Percentiles rank a stretch among this genome's conserved stretches.
phyloP scores from a whole-genome alignment of 2,113 vertebrate genomes.

The Varanus salvator region DNA sequence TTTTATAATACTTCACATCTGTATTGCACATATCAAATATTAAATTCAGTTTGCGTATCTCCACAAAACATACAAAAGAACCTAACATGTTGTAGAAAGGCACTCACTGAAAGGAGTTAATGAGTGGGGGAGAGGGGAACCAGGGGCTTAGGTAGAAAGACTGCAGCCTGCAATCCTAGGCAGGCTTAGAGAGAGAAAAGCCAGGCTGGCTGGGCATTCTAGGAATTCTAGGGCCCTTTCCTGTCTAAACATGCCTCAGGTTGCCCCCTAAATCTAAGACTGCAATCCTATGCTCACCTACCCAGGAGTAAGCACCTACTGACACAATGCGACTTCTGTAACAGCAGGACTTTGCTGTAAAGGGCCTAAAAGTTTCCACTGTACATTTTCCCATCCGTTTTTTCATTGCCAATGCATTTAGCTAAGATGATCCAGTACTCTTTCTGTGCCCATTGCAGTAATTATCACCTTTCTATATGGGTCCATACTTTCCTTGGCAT shows the following conservation, averaged over 20 bases:
- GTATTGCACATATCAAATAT: background rate
- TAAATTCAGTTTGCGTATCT: background rate
- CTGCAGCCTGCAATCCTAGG: background rate
- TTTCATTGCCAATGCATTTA: conserved; percentile 3
- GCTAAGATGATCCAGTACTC: conserved; percentile 10
- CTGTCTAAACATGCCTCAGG: background rate
- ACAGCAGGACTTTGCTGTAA: background rate
- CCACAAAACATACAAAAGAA: background rate
- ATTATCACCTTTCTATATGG: conserved; percentile 23
- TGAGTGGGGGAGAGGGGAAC: background rate
- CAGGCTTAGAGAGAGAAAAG: too few relatives aligned
- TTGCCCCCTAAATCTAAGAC: background rate
- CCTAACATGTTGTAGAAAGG: background rate
- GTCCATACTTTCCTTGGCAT: conserved; percentile 31
- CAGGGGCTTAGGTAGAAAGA: background rate
- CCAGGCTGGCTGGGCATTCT: too few relatives aligned
- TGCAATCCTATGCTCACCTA: background rate
- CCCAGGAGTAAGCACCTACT: background rate
- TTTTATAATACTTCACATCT: background rate
- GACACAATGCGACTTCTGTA: background rate
- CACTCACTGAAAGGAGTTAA: too few relatives aligned
- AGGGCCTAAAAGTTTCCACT: background rate
- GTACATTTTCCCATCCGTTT: background rate
- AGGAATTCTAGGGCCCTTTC: background rate
- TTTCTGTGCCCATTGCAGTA: conserved; percentile 22